Evolutionary conservation across 1,140 invertebrate genomes (phyloP), one percentile per base, ranked within the genome.

Genomic region (Cryptotermes secundus): DNA sequence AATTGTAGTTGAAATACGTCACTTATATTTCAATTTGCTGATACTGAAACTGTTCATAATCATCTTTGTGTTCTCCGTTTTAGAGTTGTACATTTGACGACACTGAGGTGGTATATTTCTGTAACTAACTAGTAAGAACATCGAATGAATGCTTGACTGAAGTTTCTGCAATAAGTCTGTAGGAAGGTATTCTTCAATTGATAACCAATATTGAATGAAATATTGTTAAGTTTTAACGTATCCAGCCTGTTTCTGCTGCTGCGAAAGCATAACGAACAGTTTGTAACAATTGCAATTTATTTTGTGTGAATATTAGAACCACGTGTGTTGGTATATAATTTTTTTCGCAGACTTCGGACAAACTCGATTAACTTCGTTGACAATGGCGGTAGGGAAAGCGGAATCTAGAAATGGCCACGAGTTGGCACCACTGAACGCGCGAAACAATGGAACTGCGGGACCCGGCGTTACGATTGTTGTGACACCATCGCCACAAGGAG

Each of bases 381-480:
- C 31, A 45, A 85, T 82, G 82, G 81, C 65, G 87, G 88, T 91
- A 38, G 88, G 91, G 45, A 90, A 92, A 59, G 92, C 93, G 85
- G 90, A 91, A 45, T 89, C 91, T 35, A 90, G 92, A 53, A 94
- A 94, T 86, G 95, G 95, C 35, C 95, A 96, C 89, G 95, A 96
- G 89, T 89, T 96, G 90, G 94, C 95, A 84, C 95, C 95, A 24
- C 89, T 96, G 86, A 95, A 95, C 88, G 81, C 42, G 22, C 82
- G 83, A 4, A 22, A 45, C 34, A 83, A 83, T 53, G 59, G 83
- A 19, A 31, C 36, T 2, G 83, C 34, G 16, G 34, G 24, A 34
- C 26, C 31, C 9, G 72, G 72, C 22, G 83, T 83, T 10, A 84
- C 84, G 22, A 80, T 84, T 26, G 84, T 84, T 34, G 42, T 84